These are phyloP conservation scores for Drosophila seguyi DNA, from an alignment of 1,140 invertebrate genomes.

Conservation along the genomic window DNA sequence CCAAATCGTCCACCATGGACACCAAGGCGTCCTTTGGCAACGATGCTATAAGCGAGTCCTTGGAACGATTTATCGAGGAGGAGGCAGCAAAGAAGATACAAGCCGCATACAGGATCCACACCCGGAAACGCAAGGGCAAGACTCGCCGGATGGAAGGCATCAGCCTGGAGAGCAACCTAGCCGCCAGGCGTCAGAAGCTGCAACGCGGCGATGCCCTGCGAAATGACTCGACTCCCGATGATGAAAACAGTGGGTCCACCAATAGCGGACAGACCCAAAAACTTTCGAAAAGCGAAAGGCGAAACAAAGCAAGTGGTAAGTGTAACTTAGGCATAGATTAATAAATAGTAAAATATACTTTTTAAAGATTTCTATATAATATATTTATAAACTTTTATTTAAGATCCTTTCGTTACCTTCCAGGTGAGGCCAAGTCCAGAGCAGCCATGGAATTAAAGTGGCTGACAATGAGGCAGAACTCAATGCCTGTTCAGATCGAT, in stretches of 20 bases:
- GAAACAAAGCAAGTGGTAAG: constrained; percentile 37
- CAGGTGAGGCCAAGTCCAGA: constrained; percentile 32
- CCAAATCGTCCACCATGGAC: constrained; percentile 64
- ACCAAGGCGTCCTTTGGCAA: constrained; percentile 79
- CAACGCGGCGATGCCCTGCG: constrained; percentile 80
- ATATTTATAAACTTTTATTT: neutral
- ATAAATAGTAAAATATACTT: too few species aligned
- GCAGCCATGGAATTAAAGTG: constrained; percentile 51
- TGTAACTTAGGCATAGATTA: neutral
- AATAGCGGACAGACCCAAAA: constrained; percentile 20
- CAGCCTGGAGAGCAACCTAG: constrained; percentile 66
- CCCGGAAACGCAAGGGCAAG: constrained; percentile 41
- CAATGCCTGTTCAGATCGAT: constrained; percentile 85
- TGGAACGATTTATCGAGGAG: constrained; percentile 79
- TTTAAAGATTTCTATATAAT: neutral
- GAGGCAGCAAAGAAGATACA: constrained; percentile 76
- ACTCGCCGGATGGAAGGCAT: constrained; percentile 18
- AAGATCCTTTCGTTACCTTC: neutral
- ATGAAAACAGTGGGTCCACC: constrained; percentile 52
- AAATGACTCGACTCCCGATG: constrained; percentile 77
- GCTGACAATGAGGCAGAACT: constrained; percentile 71
- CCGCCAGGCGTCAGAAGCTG: constrained; percentile 67
- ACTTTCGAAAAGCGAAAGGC: neutral
- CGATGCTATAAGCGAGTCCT: constrained; percentile 79
- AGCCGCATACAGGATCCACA: constrained; percentile 52